Base-by-base conservation (phyloP, 2,797 vertebrate species). In the Protosalanx chinensis region DNA sequence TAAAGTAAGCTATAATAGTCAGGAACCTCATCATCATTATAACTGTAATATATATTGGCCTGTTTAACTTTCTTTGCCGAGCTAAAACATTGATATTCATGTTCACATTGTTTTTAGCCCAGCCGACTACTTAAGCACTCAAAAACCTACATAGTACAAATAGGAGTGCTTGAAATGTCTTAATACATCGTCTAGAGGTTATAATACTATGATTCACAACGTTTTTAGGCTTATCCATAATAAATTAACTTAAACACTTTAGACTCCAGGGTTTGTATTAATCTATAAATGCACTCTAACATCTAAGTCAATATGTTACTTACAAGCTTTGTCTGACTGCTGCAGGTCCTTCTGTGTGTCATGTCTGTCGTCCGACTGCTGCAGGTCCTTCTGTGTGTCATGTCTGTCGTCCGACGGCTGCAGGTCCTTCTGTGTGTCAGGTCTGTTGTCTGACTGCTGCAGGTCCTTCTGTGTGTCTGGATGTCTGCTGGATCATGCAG, bases 121-220 rank as follows among this genome's bases (percentile, higher is more conserved):
- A 27, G 23, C 23, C 1, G 23, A 27, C 23, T 27, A 27, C 33
- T 35, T 35, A 35, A 35, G 33, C 33, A 6, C 33, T 35, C 33
- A 35, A 4, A 35, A 0, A 35, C 33, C 2, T 41, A 41, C 37
- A 12, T 61, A 29, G 70, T 77, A 80, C 78, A 71, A 77, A 79
- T 16, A 80, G 29, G 35, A 57, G 49, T 57, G 23, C 59, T 71
- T 64, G 59, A 29, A 73, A 76, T 35, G 74, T 66, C 57, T 27
- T 23, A 10, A 12, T 6, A 41, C 8, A 41, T 41, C 12, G 12
- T 41, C 75, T 77, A 35, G 37, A 32, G 56, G 78, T 77, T 41
- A 78, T 59, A 57, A 30, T 16, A 64, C 70, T 20, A 37, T 20
- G 62, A 64, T 8, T 18, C 29, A 37, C 4, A 32, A 29, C 7